Conservation (phyloP, 1,140 invertebrate species). For the Tetramorium simillimum region DNA sequence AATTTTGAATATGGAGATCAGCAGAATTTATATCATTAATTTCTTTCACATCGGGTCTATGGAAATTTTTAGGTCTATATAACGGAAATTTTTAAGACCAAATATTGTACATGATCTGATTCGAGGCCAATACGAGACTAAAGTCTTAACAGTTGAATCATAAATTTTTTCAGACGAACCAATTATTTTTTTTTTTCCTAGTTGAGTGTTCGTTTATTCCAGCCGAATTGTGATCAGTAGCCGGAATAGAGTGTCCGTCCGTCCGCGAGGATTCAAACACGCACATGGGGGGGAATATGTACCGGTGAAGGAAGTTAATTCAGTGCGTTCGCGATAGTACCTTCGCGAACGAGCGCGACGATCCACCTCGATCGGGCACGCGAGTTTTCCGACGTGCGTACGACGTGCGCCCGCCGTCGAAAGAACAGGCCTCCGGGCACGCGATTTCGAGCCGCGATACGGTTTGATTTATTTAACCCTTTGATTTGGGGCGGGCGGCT, state of each 20-base stretch:
- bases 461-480: conserved; percentile 32
- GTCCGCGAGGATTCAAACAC: conserved; percentile 49
- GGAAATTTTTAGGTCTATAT: too few relatives aligned
- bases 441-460: background rate
- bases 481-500: background rate
- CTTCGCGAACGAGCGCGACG: conserved; percentile 55
- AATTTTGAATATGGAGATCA: too few relatives aligned
- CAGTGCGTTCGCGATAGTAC: conserved; percentile 67
- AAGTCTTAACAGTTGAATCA: too few relatives aligned
- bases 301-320: conserved; percentile 50
- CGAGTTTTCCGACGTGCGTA: conserved; percentile 20
- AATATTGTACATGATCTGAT: background rate
- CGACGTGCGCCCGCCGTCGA: background rate
- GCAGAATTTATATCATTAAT: background rate
- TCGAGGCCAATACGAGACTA: background rate
- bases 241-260: background rate
- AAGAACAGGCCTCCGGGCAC: background rate
- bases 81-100: too few relatives aligned
- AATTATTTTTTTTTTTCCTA: background rate
- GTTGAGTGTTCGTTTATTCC: background rate
- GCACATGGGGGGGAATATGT: conserved; percentile 60
- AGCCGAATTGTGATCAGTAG: background rate
- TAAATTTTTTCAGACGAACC: background rate
- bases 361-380: conserved; percentile 33
- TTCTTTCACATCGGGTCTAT: too few relatives aligned